Evolutionary conservation across 2,888 invertebrate genomes (phyloP).

Genomic region (Ormyrus labotus): DNA sequence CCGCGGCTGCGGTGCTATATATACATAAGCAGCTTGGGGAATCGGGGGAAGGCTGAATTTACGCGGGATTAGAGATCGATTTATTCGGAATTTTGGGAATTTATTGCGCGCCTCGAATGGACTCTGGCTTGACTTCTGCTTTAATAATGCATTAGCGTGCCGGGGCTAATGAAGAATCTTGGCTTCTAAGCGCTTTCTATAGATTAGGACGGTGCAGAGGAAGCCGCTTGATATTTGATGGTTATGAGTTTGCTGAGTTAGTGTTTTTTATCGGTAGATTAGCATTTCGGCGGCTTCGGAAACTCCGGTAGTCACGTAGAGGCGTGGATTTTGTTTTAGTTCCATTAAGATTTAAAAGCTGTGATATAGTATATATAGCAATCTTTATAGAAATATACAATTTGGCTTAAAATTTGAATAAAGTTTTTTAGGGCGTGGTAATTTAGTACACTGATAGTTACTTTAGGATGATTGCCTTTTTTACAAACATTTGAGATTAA

Average conservation of each 20-base stretch:
- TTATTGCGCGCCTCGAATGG: background rate
- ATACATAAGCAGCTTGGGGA: too few species aligned
- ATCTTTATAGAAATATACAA: too few species aligned
- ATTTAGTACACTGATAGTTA: constrained; percentile 4
- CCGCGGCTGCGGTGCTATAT: too few species aligned
- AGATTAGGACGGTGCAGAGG: background rate
- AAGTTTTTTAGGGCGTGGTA: background rate
- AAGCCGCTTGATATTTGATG: constrained; percentile 7
- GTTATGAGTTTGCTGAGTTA: constrained; percentile 22
- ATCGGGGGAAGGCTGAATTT: background rate
- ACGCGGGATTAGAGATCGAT: constrained; percentile 35
- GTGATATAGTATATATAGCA: background rate
- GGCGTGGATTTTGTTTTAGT: constrained; percentile 8
- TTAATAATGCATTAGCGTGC: constrained; percentile 37
- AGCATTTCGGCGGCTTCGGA: constrained; percentile 8
- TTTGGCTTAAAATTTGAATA: too few species aligned
- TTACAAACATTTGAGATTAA: too few species aligned
- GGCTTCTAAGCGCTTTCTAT: background rate
- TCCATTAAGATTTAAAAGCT: background rate
- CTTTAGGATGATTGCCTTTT: background rate
- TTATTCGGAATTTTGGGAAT: constrained; percentile 25
- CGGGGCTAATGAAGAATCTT: constrained; percentile 40
- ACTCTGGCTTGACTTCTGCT: background rate
- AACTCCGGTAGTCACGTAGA: constrained; percentile 4
- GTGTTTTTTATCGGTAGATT: constrained; percentile 27